Evolutionary conservation across 2,888 invertebrate species (phyloP).

Genomic region (Ommatoiulus sabulosus): DNA sequence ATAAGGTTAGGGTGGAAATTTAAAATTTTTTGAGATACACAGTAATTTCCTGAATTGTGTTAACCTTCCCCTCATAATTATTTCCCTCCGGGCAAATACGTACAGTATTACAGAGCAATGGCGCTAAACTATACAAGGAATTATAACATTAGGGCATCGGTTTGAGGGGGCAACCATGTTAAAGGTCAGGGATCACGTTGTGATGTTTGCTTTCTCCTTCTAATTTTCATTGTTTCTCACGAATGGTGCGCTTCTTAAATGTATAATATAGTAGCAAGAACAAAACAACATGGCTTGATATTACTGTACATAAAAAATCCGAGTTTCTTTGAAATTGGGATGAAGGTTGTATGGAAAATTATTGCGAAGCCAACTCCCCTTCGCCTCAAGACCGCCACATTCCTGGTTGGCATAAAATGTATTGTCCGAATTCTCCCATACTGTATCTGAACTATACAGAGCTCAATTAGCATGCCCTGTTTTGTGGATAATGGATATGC

Average conservation of each 20-base stretch:
- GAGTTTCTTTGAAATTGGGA: not conserved
- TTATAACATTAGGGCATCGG: constrained; percentile 24
- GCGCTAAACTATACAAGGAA: not conserved
- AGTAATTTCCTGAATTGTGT: not conserved
- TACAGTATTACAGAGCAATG: not conserved
- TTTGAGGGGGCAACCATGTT: constrained; percentile 4
- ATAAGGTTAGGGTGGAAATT: not conserved
- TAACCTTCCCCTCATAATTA: not conserved
- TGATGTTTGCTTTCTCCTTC: not conserved
- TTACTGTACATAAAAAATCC: not conserved
- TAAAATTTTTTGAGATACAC: not conserved
- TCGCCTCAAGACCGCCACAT: not conserved
- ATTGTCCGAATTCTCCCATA: not conserved
- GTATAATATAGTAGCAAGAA: not conserved
- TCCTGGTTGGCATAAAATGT: not conserved
- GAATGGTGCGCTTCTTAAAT: not conserved
- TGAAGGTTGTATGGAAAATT: not conserved
- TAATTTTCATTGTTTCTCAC: constrained; percentile 40
- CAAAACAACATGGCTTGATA: not conserved
- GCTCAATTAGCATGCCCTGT: not conserved
- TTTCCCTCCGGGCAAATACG: not conserved
- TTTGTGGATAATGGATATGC: not conserved
- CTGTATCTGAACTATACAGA: not conserved
- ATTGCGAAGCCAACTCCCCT: not conserved
- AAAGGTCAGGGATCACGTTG: constrained; percentile 6